Percentiles rank a stretch among this genome's conserved stretches.
Evolutionary conservation across 1,140 invertebrate genomes (phyloP).

Genomic region (Colletes latitarsis): DNA sequence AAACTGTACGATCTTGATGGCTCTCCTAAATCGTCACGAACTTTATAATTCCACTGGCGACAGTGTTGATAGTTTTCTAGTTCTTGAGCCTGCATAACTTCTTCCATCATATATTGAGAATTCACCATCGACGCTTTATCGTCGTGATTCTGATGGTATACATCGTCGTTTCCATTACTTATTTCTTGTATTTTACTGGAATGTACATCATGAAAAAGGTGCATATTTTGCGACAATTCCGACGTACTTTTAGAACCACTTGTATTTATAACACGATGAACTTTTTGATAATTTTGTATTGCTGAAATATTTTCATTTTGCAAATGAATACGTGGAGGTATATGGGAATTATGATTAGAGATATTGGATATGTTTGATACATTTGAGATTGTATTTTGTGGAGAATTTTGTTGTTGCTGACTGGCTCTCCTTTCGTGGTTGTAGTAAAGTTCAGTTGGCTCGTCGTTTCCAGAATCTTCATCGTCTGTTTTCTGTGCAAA

Average conservation of each 20-base stretch:
- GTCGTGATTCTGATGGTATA: slow-evolving; percentile 15
- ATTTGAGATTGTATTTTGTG: slow-evolving; percentile 64
- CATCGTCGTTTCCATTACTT: slow-evolving; percentile 20
- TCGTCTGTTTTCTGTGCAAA: slow-evolving; percentile 90
- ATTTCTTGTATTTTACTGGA: slow-evolving; percentile 17
- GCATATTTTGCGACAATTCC: background rate
- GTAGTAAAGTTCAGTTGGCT: slow-evolving; percentile 89
- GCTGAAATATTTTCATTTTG: slow-evolving; percentile 53
- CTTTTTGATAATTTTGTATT: slow-evolving; percentile 6
- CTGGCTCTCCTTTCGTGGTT: slow-evolving; percentile 75
- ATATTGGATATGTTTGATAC: slow-evolving; percentile 60
- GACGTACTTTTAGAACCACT: background rate
- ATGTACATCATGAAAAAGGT: background rate
- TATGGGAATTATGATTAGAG: slow-evolving; percentile 59
- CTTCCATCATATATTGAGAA: slow-evolving; percentile 14
- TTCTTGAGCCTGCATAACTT: slow-evolving; percentile 20
- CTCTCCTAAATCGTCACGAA: slow-evolving; percentile 62
- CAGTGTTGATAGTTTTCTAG: slow-evolving; percentile 33
- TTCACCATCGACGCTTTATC: slow-evolving; percentile 3
- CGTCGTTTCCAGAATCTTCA: slow-evolving; percentile 96
- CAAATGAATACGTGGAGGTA: slow-evolving; percentile 54
- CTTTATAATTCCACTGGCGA: slow-evolving; percentile 56
- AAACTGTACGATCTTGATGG: slow-evolving; percentile 73
- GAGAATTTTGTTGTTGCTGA: slow-evolving; percentile 72
- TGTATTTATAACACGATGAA: slow-evolving; percentile 14